phyloP scores from a whole-genome alignment of 1,140 invertebrate genomes.

The Cydia amplana region DNA sequence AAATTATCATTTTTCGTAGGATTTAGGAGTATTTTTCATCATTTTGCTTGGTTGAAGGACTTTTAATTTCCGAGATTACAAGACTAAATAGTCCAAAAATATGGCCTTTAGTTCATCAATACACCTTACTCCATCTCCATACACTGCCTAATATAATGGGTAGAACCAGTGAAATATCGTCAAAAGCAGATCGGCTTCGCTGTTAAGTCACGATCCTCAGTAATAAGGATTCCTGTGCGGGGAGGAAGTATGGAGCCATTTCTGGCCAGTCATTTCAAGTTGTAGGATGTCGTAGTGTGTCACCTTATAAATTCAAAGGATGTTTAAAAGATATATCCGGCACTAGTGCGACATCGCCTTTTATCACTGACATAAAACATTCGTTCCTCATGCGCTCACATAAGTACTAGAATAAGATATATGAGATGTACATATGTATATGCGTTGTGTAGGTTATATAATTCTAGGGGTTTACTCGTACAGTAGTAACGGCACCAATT shows the following conservation, averaged over 20 bases:
- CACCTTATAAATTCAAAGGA: neutral
- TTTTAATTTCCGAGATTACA: no score
- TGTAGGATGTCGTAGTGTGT: neutral
- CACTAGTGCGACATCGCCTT: neutral
- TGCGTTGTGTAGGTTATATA: no score
- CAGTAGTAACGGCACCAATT: no score
- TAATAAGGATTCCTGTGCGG: neutral
- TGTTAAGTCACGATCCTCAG: neutral
- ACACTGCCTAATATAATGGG: neutral
- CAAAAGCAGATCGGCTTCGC: neutral
- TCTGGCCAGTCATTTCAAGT: neutral
- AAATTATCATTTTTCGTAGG: no score
- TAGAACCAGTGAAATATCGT: neutral
- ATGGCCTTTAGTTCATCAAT: neutral
- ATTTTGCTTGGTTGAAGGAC: no score
- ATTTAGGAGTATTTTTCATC: no score
- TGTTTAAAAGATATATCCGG: no score
- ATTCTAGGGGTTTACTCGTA: no score
- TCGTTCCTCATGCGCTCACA: neutral
- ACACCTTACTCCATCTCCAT: neutral
- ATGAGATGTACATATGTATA: no score
- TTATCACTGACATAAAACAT: conserved; percentile 7
- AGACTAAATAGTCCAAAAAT: no score
- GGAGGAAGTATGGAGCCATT: neutral
- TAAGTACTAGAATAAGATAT: neutral